phyloP scores from a whole-genome alignment of 2,797 vertebrate genomes.

The Heliangelus exortis region DNA sequence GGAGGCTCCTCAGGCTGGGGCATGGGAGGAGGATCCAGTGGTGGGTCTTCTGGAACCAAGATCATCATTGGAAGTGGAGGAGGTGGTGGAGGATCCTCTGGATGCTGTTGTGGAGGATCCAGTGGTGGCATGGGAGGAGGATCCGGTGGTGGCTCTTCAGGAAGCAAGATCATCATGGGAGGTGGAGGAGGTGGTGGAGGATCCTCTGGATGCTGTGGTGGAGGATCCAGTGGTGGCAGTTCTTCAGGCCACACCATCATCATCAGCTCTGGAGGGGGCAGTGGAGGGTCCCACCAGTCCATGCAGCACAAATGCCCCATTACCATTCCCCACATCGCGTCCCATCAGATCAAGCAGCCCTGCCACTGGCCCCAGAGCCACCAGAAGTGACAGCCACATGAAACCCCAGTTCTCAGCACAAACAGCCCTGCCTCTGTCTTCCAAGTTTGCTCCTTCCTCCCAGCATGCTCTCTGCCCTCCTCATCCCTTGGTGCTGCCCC shows the following conservation, averaged over 20 bases:
- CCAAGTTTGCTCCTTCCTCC: background rate
- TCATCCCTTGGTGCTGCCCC: background rate
- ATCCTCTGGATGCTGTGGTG: background rate
- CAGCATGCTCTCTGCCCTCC: fast-evolving
- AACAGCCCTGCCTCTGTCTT: background rate
- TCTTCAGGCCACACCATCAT: background rate
- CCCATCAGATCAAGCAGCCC: slow-evolving; percentile 17
- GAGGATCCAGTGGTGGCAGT: background rate
- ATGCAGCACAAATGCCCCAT: slow-evolving; percentile 11
- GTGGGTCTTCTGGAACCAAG: too few relatives aligned
- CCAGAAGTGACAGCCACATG: background rate
- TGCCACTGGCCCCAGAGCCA: background rate
- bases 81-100: too few relatives aligned
- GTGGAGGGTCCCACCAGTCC: background rate
- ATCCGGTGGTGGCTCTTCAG: too few relatives aligned
- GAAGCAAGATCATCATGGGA: too few relatives aligned
- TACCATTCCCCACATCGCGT: background rate
- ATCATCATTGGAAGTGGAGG: too few relatives aligned
- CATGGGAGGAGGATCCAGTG: too few relatives aligned
- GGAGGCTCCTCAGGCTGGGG: too few relatives aligned
- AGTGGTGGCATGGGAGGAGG: too few relatives aligned
- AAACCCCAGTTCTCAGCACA: fast-evolving
- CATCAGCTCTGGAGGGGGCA: background rate
- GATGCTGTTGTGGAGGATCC: too few relatives aligned
- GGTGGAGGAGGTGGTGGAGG: too few relatives aligned